Percentiles rank a stretch among this genome's conserved stretches.
These are phyloP conservation scores for Saccostrea glomerata DNA, from an alignment of 1,140 invertebrate genomes.

Conservation along the genomic window DNA sequence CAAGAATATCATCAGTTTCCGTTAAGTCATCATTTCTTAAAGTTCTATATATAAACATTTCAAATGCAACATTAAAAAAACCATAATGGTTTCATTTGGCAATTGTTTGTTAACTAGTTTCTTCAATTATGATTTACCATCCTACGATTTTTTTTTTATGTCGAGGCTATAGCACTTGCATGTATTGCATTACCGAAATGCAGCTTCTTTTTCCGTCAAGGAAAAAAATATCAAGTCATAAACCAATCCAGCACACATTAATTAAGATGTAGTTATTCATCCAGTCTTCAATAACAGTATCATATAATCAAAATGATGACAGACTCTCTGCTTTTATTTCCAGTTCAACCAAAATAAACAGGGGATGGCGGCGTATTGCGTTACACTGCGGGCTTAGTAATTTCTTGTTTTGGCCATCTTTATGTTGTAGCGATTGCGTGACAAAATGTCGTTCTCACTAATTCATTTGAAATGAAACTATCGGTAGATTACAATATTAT, in stretches of 20 bases:
- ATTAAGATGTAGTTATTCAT: conserved; percentile 38
- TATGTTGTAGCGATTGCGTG: not conserved
- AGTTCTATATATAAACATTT: too few relatives aligned
- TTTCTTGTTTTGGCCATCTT: conserved; percentile 15
- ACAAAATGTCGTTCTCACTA: not conserved
- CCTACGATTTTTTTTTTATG: not conserved
- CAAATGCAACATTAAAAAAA: too few relatives aligned
- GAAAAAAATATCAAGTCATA: conserved; percentile 36
- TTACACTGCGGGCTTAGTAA: conserved; percentile 8
- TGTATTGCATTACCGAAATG: conserved; percentile 13
- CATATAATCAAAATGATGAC: conserved; percentile 36
- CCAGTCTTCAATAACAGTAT: conserved; percentile 9
- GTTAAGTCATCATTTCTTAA: too few relatives aligned
- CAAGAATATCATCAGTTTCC: too few relatives aligned
- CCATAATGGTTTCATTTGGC: too few relatives aligned
- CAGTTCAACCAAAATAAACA: conserved; percentile 35
- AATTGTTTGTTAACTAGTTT: not conserved
- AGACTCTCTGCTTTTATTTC: conserved; percentile 31
- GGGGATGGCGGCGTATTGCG: conserved; percentile 10
- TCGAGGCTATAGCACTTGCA: not conserved
- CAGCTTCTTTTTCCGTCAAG: not conserved
- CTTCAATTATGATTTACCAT: not conserved
- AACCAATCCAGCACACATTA: conserved; percentile 31
- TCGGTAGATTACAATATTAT: conserved; percentile 34
- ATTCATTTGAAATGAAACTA: conserved; percentile 23